Percentiles rank a stretch among this genome's conserved stretches.
Conservation (phyloP, 2,888 invertebrate species). For the Macaria liturata region DNA sequence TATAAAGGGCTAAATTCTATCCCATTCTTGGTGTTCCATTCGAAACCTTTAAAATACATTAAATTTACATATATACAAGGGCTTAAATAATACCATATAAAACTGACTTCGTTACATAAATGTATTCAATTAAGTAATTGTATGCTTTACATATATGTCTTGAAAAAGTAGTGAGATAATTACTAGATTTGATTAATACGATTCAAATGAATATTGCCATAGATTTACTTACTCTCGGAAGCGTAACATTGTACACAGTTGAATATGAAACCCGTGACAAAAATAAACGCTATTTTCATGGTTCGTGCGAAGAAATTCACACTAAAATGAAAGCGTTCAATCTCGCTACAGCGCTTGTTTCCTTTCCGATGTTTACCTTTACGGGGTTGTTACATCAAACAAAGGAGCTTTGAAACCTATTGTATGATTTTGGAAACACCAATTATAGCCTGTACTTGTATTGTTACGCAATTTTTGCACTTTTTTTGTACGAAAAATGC, state of each 20-base stretch:
- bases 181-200: too few species aligned
- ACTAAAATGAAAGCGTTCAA: constrained; percentile 27
- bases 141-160: too few species aligned
- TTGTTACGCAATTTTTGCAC: constrained; percentile 12
- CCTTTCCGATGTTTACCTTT: constrained; percentile 29
- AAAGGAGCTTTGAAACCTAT: constrained; percentile 27
- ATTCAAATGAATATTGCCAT: too few species aligned
- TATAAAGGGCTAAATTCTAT: constrained; percentile 63
- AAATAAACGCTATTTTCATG: constrained; percentile 30
- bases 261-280: constrained; percentile 30
- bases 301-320: constrained; percentile 23
- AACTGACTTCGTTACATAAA: too few species aligned
- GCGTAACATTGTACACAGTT: constrained; percentile 48
- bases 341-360: constrained; percentile 28
- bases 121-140: too few species aligned
- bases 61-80: too few species aligned
- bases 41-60: constrained; percentile 25
- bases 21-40: constrained; percentile 40
- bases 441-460: constrained; percentile 10
- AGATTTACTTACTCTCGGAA: constrained; percentile 57
- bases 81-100: too few species aligned
- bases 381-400: constrained; percentile 28
- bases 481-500: too few species aligned
- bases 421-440: constrained; percentile 24
- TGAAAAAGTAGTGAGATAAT: too few species aligned